Base-by-base conservation (phyloP, 2,113 vertebrate species). In the Oreochromis niloticus region DNA sequence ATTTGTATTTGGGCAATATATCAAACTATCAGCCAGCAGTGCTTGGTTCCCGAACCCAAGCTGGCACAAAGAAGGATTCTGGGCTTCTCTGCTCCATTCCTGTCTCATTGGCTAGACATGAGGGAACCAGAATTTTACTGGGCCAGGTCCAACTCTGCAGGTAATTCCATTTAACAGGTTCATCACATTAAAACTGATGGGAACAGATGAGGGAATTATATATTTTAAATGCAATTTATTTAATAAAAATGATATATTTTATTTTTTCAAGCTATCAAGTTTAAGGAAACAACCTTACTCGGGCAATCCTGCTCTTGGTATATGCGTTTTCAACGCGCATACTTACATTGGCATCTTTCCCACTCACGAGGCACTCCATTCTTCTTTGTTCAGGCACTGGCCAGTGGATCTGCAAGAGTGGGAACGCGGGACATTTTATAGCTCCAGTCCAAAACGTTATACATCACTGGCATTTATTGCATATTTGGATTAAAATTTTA, bases 331-430 rank as follows among this genome's bases (percentile, higher is more conserved):
- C 75, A 82, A 81, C 10, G 52, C 10, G 32, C 57, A 9, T 87
- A 99, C 99, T 98, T 96, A 99, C 99, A 0, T 98, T 98, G 95
- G 97, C 97, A 85, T 99, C 98, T 94, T 99, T 99, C 94, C 99
- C 98, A 0, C 98, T 98, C 80, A 99, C 95, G 83, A 99, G 96
- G 27, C 99, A 99, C 91, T 99, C 98, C 39, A 97, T 98, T 2
- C 97, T 98, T 94, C 98, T 97, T 92, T 98, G 97, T 80, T 97
- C 97, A 50, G 98, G 97, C 0, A 99, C 99, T 0, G 98, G 98
- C 99, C 99, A 99, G 86, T 99, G 98, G 93, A 99, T 98, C 99
- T 99, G 95, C 14, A 66, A 88, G 88, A 50, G 46, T 52, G 89
- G 79, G 73, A 93, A 85, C 32, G 66, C 32, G 80, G 46, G 48